Conservation (phyloP, 2,888 invertebrate genomes). For the Brenthis ino region DNA sequence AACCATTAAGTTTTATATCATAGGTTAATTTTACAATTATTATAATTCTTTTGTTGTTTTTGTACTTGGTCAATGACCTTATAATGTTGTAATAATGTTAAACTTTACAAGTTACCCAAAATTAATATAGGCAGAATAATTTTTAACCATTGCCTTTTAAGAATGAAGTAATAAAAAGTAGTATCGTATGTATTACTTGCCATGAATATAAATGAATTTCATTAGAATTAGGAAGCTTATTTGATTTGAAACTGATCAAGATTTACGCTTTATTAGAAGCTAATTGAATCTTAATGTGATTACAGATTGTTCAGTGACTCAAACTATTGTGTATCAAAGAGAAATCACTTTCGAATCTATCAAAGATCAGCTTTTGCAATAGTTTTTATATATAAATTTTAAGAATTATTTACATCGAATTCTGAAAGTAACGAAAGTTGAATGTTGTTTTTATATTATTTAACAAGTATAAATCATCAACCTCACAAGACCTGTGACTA, state of each 20-base stretch:
- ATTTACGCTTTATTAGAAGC: slow-evolving; percentile 5
- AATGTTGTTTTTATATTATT: too few relatives aligned
- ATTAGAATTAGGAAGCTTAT: slow-evolving; percentile 12
- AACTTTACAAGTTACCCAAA: slow-evolving; percentile 26
- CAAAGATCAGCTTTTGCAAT: background rate
- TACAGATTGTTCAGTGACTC: slow-evolving; percentile 4
- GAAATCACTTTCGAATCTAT: background rate
- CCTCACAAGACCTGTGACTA: slow-evolving; percentile 10
- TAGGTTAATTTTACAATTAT: background rate
- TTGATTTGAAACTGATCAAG: slow-evolving; percentile 9
- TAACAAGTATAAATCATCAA: slow-evolving; percentile 3
- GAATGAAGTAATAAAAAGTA: slow-evolving; percentile 54
- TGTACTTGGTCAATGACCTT: slow-evolving; percentile 30
- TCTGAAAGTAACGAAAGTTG: too few relatives aligned
- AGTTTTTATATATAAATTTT: too few relatives aligned
- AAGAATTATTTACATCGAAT: too few relatives aligned
- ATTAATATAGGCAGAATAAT: slow-evolving; percentile 40
- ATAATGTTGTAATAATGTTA: slow-evolving; percentile 22
- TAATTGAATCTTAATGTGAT: slow-evolving; percentile 11
- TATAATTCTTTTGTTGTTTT: slow-evolving; percentile 15
- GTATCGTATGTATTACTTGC: slow-evolving; percentile 49
- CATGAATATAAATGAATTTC: slow-evolving; percentile 50
- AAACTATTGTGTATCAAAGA: slow-evolving; percentile 4
- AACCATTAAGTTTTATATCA: background rate
- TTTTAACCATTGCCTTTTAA: slow-evolving; percentile 52